phyloP scores from a whole-genome alignment of 2,888 invertebrate species.

The Thereva nobilitata region DNA sequence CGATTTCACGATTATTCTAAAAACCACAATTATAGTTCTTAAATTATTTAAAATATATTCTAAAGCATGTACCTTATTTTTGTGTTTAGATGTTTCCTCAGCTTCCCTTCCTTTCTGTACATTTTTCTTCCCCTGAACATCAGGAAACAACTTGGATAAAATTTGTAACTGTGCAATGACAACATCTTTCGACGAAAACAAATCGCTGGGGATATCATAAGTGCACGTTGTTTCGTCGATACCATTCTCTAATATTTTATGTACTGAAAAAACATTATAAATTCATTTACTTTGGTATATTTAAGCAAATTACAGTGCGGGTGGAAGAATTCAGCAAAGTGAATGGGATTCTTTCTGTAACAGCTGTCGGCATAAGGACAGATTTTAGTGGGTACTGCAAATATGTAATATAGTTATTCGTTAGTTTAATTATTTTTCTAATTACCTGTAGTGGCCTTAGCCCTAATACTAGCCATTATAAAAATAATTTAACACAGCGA shows the following conservation, averaged over 20 bases:
- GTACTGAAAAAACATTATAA: conserved; percentile 61
- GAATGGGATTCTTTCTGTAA: conserved; percentile 81
- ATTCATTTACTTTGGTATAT: conserved; percentile 17
- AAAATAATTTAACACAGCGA: too few relatives aligned
- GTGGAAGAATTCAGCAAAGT: conserved; percentile 81
- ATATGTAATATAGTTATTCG: not conserved
- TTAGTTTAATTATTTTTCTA: not conserved
- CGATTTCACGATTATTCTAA: not conserved
- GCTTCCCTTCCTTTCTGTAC: not conserved
- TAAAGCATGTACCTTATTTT: not conserved
- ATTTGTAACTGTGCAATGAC: conserved; percentile 68
- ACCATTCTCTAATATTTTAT: conserved; percentile 63
- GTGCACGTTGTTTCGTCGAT: conserved; percentile 54
- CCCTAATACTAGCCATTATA: too few relatives aligned
- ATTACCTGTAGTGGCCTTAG: too few relatives aligned
- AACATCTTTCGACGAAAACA: conserved; percentile 60
- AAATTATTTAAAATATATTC: not conserved
- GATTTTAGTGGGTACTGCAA: conserved; percentile 55
- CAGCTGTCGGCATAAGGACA: conserved; percentile 80
- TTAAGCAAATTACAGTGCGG: conserved; percentile 68
- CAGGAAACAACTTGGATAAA: conserved; percentile 54
- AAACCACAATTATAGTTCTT: not conserved
- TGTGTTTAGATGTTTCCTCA: not conserved
- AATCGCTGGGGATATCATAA: conserved; percentile 63
- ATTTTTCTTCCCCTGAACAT: conserved; percentile 30